These are phyloP conservation scores for Syngnathoides biaculeatus DNA, from an alignment of 2,113 vertebrate species.

Conservation along the genomic window DNA sequence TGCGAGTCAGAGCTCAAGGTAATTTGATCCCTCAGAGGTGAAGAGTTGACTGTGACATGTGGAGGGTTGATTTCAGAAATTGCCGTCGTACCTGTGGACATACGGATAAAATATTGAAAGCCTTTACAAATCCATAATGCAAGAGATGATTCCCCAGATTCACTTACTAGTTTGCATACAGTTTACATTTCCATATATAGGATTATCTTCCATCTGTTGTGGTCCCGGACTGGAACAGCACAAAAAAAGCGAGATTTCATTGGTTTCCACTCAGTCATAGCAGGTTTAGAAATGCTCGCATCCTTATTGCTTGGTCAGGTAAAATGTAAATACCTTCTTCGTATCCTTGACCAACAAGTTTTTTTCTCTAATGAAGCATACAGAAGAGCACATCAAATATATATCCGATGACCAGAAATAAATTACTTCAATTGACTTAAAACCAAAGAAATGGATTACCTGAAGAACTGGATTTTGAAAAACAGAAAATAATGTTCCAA, in stretches of 20 bases:
- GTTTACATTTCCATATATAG: slow-evolving; percentile 73
- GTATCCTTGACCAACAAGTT: slow-evolving; percentile 25
- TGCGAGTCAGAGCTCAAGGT: slow-evolving; percentile 20
- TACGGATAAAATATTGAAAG: not conserved
- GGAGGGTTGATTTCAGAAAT: slow-evolving; percentile 24
- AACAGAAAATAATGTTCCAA: slow-evolving; percentile 57
- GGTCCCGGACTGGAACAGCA: slow-evolving; percentile 33
- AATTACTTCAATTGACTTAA: not conserved
- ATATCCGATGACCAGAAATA: not conserved
- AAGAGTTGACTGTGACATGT: slow-evolving; percentile 20
- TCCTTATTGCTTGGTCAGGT: not conserved
- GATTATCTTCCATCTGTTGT: slow-evolving; percentile 71
- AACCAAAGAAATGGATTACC: slow-evolving; percentile 44
- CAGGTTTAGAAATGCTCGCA: not conserved
- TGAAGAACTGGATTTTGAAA: slow-evolving; percentile 36
- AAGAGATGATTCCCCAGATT: not conserved
- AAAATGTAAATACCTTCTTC: slow-evolving; percentile 49
- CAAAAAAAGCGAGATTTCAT: not conserved
- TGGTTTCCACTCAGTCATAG: not conserved
- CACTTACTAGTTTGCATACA: slow-evolving; percentile 47
- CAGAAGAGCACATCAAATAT: slow-evolving; percentile 2
- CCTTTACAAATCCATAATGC: not conserved
- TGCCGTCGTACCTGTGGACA: slow-evolving; percentile 12
- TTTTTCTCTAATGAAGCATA: slow-evolving; percentile 35
- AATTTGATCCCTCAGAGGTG: slow-evolving; percentile 23